phyloP scores from a whole-genome alignment of 2,888 invertebrate species.

The Pyrochroa serraticornis region DNA sequence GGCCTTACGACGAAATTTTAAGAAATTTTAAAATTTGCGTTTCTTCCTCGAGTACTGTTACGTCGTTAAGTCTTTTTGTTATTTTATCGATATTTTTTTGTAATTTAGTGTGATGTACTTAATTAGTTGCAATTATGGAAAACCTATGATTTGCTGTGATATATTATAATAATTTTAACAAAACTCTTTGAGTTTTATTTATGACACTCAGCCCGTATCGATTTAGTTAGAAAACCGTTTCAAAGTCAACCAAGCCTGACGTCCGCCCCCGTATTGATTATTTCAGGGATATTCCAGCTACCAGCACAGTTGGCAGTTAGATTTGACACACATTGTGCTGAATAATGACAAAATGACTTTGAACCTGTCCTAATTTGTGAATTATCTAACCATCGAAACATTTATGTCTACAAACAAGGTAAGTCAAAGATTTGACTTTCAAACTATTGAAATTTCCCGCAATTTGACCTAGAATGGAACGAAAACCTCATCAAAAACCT shows the following conservation, averaged over 20 bases:
- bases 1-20: constrained; percentile 43
- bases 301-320: constrained; percentile 35
- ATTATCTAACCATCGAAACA: constrained; percentile 11
- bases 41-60: constrained; percentile 10
- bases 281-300: constrained; percentile 35
- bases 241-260: constrained; percentile 28
- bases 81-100: background rate
- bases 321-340: constrained; percentile 37
- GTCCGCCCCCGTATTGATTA: constrained; percentile 43
- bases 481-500: background rate
- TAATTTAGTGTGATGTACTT: too few relatives aligned
- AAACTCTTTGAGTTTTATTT: too few relatives aligned
- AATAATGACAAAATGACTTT: background rate
- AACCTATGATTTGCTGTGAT: too few relatives aligned
- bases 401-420: constrained; percentile 45
- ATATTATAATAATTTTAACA: too few relatives aligned
- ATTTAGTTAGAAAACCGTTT: background rate
- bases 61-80: background rate
- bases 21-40: constrained; percentile 35
- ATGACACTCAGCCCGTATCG: too few relatives aligned
- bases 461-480: background rate
- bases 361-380: background rate
- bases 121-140: too few relatives aligned
- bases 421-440: constrained; percentile 19
- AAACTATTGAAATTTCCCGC: background rate